These are phyloP conservation scores for Scalopus aquaticus DNA, from an alignment of 2,113 vertebrate species.

Conservation along the genomic window DNA sequence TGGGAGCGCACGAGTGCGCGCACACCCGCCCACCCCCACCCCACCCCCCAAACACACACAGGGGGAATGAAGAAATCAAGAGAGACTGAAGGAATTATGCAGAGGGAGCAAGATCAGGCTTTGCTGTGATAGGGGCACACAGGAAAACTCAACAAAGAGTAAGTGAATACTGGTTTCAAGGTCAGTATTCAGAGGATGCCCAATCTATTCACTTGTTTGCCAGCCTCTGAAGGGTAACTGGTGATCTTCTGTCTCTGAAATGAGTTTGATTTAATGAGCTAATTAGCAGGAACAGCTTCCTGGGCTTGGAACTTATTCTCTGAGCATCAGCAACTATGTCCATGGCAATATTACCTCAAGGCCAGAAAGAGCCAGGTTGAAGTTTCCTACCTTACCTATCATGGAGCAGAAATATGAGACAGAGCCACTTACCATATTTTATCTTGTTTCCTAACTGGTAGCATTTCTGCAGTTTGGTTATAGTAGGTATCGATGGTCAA, in stretches of 20 bases:
- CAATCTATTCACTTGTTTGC: not conserved
- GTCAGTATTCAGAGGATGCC: not conserved
- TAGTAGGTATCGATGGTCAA: conserved; percentile 87
- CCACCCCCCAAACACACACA: not conserved
- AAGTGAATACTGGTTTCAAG: not conserved
- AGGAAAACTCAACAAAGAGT: not conserved
- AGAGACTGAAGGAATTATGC: not conserved
- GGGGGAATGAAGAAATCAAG: not conserved
- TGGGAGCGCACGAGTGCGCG: too few relatives aligned
- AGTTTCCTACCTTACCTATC: not conserved
- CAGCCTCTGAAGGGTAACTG: not conserved
- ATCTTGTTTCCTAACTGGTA: conserved; percentile 81
- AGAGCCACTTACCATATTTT: conserved; percentile 88
- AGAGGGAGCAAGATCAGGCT: not conserved
- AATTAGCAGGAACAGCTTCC: not conserved
- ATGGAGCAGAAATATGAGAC: not conserved
- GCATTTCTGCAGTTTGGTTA: conserved; percentile 80
- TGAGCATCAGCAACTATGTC: not conserved
- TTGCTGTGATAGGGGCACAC: not conserved
- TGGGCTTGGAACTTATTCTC: not conserved
- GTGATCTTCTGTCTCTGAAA: not conserved
- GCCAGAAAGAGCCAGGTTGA: not conserved
- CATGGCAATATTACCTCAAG: not conserved
- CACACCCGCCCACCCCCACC: too few relatives aligned
- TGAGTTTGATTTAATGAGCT: not conserved